A percentile compares a stretch with the other conserved stretches of the same genome.
Evolutionary conservation across 37 sponge, comb jelly and placozoan genomes (phyloP).

Genomic region (Ephydatia muelleri): DNA sequence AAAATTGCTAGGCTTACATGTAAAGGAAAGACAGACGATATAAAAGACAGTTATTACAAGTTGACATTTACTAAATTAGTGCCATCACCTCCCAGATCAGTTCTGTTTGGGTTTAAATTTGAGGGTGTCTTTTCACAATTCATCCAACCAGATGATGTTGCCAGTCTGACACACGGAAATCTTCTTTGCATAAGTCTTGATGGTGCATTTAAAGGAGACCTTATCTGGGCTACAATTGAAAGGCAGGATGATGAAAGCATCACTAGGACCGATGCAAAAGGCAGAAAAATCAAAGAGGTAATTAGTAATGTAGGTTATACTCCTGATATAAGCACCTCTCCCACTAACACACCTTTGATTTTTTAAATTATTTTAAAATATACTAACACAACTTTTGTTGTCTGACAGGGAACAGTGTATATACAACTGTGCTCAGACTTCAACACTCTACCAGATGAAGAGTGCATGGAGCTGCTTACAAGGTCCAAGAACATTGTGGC

Average conservation of each 20-base stretch:
- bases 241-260: not conserved
- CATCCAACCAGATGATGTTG: not conserved
- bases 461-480: not conserved
- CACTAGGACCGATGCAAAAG: not conserved
- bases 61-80: not conserved
- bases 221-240: constrained; percentile 18
- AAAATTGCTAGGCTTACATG: not conserved
- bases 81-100: too few species aligned
- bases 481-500: constrained; percentile 4
- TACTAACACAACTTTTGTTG: too few species aligned
- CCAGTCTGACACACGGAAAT: not conserved
- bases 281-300: too few species aligned
- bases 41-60: not conserved
- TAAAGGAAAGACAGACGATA: not conserved
- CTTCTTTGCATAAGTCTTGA: constrained; percentile 10
- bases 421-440: constrained; percentile 13
- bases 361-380: too few species aligned
- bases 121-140: not conserved
- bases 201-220: not conserved
- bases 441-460: too few species aligned
- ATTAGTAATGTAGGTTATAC: too few species aligned
- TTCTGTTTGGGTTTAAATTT: too few species aligned
- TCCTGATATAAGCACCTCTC: too few species aligned
- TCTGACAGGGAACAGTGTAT: not conserved
- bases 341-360: too few species aligned